Conservation (phyloP, 2,797 vertebrate species). For the Danio aesculapii region DNA sequence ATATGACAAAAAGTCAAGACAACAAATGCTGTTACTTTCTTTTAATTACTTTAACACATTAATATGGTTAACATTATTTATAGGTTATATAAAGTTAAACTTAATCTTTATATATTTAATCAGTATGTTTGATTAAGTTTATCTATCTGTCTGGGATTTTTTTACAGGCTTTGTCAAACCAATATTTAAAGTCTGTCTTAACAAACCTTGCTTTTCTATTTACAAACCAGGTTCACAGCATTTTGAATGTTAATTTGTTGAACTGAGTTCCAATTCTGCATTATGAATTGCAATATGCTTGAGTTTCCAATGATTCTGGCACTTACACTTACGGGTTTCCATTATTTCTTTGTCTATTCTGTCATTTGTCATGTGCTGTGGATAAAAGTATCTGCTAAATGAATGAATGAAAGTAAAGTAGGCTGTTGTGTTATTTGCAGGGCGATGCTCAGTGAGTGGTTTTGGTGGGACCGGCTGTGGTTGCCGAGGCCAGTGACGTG, state of each 20-base stretch:
- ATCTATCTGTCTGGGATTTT: too few species aligned
- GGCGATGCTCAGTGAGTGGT: constrained; percentile 89
- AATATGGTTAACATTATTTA: too few species aligned
- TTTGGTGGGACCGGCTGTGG: constrained; percentile 94
- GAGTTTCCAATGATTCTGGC: too few species aligned
- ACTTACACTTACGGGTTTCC: not conserved
- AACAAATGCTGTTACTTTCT: too few species aligned
- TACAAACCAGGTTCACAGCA: not conserved
- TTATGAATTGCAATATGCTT: too few species aligned
- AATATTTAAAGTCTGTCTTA: too few species aligned
- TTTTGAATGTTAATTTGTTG: not conserved
- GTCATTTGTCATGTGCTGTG: not conserved
- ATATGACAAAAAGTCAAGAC: too few species aligned
- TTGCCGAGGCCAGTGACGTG: constrained; percentile 86
- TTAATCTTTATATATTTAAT: too few species aligned
- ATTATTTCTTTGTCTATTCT: not conserved
- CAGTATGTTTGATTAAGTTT: too few species aligned
- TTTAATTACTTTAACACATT: too few species aligned
- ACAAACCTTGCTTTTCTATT: not conserved
- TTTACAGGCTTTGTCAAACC: too few species aligned
- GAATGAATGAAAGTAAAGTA: not conserved
- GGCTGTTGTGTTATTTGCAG: constrained; percentile 27
- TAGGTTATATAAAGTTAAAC: too few species aligned
- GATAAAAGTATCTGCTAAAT: not conserved
- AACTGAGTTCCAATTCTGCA: not conserved